Conservation (phyloP, 2,113 vertebrate species). For the Deroptyus accipitrinus region DNA sequence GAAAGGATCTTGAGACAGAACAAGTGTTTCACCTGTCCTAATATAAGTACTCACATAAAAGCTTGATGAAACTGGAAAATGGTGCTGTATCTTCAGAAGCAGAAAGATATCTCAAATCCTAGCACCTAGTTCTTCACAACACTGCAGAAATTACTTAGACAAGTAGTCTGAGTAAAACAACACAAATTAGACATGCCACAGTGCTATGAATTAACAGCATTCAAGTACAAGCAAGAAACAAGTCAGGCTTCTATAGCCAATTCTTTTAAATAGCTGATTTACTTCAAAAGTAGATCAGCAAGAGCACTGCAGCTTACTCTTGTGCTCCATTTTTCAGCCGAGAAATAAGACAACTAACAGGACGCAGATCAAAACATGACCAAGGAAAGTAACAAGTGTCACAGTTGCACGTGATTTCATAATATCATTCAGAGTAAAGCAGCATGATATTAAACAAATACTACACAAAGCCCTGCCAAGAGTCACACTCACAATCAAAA, state of each 20-base stretch:
- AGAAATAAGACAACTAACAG: neutral
- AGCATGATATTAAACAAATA: neutral
- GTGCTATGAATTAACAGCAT: neutral
- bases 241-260: neutral
- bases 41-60: neutral
- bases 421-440: neutral
- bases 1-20: neutral
- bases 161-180: neutral
- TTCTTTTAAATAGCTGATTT: neutral
- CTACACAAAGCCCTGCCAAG: neutral
- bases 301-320: neutral
- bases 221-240: neutral
- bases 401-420: neutral
- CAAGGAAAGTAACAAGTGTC: neutral
- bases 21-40: neutral
- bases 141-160: neutral
- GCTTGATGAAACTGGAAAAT: neutral
- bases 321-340: neutral
- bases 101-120: neutral
- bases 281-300: neutral
- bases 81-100: neutral
- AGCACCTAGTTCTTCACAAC: neutral
- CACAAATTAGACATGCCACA: fast-evolving
- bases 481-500: neutral
- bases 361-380: neutral